phyloP scores from a whole-genome alignment of 2,113 vertebrate species.

The Poeciliopsis retropinna region DNA sequence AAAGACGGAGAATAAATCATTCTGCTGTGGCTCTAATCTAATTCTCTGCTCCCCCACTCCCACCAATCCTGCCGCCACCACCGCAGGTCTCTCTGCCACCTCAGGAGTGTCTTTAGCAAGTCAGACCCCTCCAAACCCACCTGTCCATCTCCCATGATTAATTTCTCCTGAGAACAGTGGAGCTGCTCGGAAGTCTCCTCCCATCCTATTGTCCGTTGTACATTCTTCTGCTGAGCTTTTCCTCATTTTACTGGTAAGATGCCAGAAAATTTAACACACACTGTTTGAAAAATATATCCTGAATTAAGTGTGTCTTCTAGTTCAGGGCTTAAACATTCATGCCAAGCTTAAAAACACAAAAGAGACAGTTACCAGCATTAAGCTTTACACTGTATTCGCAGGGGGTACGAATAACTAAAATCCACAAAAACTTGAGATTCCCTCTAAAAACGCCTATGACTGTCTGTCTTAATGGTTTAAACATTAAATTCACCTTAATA shows the following conservation, averaged over 20 bases:
- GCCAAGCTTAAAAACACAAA: not conserved
- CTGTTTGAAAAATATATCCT: not conserved
- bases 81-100: conserved; percentile 27
- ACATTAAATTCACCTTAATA: no score
- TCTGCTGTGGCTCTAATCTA: conserved; percentile 37
- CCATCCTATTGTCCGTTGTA: not conserved
- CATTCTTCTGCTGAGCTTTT: not conserved
- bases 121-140: conserved; percentile 59
- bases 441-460: no score
- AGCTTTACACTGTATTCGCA: no score
- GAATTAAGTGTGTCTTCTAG: not conserved
- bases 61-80: conserved; percentile 55
- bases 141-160: conserved; percentile 63
- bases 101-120: conserved; percentile 61
- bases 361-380: no score
- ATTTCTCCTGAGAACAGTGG: conserved; percentile 41
- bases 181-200: conserved; percentile 7
- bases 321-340: not conserved
- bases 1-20: conserved; percentile 23
- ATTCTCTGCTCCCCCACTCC: conserved; percentile 43
- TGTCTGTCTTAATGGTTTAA: no score
- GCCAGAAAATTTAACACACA: not conserved
- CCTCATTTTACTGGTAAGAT: not conserved
- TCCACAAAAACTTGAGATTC: no score
- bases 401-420: no score